Evolutionary conservation across 1,140 invertebrate genomes (phyloP).

Genomic region (Spodoptera frugiperda): DNA sequence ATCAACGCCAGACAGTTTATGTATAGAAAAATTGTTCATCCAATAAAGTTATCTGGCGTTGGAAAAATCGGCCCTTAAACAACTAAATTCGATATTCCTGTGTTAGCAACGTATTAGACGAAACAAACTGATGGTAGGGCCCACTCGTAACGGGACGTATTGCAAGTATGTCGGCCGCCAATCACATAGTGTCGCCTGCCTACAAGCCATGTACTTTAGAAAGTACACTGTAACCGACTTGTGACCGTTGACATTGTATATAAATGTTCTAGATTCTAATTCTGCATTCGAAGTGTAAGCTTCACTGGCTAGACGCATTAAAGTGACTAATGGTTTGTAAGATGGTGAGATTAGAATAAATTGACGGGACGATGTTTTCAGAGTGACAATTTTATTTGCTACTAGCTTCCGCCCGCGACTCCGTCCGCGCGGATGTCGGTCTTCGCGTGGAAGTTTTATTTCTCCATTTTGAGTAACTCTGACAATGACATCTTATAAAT

Average conservation of each 20-base stretch:
- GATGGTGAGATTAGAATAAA: not conserved
- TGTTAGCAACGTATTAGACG: not conserved
- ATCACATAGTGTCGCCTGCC: conserved; percentile 62
- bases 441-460: too few relatives aligned
- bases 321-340: conserved; percentile 24
- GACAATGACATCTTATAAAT: too few relatives aligned
- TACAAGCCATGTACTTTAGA: conserved; percentile 67
- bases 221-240: conserved; percentile 56
- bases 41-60: too few relatives aligned
- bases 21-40: too few relatives aligned
- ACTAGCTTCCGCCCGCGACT: too few relatives aligned
- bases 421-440: too few relatives aligned
- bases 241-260: conserved; percentile 59
- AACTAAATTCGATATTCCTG: too few relatives aligned
- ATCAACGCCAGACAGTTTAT: too few relatives aligned
- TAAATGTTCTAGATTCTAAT: conserved; percentile 39
- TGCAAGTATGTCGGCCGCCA: conserved; percentile 72
- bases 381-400: not conserved
- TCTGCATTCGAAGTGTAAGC: conserved; percentile 24
- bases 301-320: conserved; percentile 10
- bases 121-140: conserved; percentile 62
- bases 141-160: conserved; percentile 65
- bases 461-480: too few relatives aligned
- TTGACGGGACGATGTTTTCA: not conserved
- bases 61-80: too few relatives aligned